Evolutionary conservation across 2,797 vertebrate species (phyloP), one percentile per base, ranked within the genome.

Genomic region (Anisognathus igniventris): DNA sequence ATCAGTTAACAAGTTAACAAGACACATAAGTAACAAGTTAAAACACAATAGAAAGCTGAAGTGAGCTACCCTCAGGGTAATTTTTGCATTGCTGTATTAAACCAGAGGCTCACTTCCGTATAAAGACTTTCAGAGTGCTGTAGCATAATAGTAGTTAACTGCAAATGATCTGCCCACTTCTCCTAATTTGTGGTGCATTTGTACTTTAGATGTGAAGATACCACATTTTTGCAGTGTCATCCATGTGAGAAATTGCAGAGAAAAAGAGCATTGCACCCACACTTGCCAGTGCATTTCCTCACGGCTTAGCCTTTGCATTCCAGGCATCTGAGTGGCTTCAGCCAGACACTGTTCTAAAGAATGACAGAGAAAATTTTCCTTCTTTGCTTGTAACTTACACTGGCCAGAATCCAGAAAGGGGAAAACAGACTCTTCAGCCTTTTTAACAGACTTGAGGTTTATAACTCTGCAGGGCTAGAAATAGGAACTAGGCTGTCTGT

Each of bases 241-340:
- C 51, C 1, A 0, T 56, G 33, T 64, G 64, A 67, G 72, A 77
- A 71, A 61, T 30, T n/a, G 30, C 48, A 50, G 31, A 62, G 62
- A 27, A 71, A 68, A 71, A 47, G 33, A 25, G 31, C 23, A 0
- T 31, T 58, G 37, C 71, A 82, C 77, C 73, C 92, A 51, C 30
- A 14, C 25, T 82, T 24, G 2, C 42, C 76, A 30, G 39, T 7
- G 25, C 0, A 0, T 76, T 85, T 70, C 24, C 62, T 65, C 3
- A 2, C 0, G 0, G n/a, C 44, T 72, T 51, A 35, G 45, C 54
- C 56, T 72, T 76, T 13, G 1, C 7, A 1, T 94, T 91, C 60
- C 71, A 66, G 33, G 48, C 12, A 0, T 66, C 87, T 82, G 33
- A 79, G 42, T 2, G 0, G 33, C 76, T 78, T 90, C 73, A 88